phyloP scores from a whole-genome alignment of 2,797 vertebrate genomes.

The Manis crassicaudata region DNA sequence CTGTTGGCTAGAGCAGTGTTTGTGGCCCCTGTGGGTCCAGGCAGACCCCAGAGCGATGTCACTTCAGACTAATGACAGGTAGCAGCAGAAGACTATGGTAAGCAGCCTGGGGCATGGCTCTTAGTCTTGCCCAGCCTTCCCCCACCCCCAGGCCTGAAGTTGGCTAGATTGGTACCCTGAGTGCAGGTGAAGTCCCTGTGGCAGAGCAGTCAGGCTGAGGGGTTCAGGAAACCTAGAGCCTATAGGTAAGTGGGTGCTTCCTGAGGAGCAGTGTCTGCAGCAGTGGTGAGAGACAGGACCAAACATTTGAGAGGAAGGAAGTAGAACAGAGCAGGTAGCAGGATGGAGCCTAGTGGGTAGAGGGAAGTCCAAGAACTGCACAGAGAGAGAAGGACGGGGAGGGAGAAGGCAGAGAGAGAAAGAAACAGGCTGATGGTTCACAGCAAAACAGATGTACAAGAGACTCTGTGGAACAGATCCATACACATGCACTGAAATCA shows the following conservation, averaged over 20 bases:
- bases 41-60: not conserved
- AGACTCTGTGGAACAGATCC: not conserved
- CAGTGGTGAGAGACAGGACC: not conserved
- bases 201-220: not conserved
- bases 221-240: not conserved
- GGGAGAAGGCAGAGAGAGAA: not conserved
- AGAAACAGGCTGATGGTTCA: not conserved
- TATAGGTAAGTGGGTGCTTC: not conserved
- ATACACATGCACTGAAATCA: not conserved
- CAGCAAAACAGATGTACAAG: not conserved
- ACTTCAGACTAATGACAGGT: conserved; percentile 62
- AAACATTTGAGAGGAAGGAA: not conserved
- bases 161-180: not conserved
- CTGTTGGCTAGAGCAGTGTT: conserved; percentile 58
- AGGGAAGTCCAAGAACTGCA: not conserved
- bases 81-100: conserved; percentile 71
- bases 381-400: not conserved
- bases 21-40: conserved; percentile 1
- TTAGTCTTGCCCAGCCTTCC: not conserved
- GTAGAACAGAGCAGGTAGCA: not conserved
- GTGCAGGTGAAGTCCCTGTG: not conserved
- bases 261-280: not conserved
- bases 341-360: not conserved
- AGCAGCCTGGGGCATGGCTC: not conserved
- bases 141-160: not conserved